Evolutionary conservation across 30 jellyfish, hydroid and myxozoan species (phyloP).

Genomic region (Sanderia malayensis): DNA sequence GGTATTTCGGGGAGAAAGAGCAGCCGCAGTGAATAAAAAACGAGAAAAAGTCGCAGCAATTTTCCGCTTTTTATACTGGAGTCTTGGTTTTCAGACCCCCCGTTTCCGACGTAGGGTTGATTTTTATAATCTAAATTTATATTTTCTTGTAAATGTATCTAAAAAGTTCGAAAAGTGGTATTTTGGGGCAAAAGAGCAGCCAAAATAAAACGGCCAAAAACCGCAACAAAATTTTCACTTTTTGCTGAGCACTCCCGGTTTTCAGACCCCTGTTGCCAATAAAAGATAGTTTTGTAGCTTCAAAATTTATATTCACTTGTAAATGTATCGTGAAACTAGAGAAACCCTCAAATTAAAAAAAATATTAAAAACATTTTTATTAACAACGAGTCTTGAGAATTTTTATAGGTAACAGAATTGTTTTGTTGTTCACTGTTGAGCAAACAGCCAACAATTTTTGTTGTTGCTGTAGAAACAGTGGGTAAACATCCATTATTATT

Average conservation of each 20-base stretch:
- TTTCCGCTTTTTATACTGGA: background rate
- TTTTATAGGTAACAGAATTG: too few relatives aligned
- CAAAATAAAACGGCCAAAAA: background rate
- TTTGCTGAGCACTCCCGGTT: slow-evolving; percentile 2
- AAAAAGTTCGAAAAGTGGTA: background rate
- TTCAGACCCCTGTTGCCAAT: slow-evolving; percentile 1
- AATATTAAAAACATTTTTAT: too few relatives aligned
- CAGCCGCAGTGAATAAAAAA: background rate
- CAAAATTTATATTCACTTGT: background rate
- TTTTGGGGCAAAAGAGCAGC: slow-evolving; percentile 16
- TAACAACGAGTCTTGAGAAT: too few relatives aligned
- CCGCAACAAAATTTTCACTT: slow-evolving; percentile 1
- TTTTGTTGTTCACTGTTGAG: too few relatives aligned
- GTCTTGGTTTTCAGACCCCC: background rate
- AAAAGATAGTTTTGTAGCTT: background rate
- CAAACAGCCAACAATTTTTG: too few relatives aligned
- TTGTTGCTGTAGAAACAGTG: too few relatives aligned
- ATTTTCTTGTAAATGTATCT: slow-evolving; percentile 10
- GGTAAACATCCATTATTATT: too few relatives aligned
- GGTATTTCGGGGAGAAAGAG: slow-evolving; percentile 3
- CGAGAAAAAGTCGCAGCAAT: background rate
- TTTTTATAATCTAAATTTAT: background rate
- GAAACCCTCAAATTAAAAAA: too few relatives aligned
- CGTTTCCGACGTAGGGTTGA: background rate
- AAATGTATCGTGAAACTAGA: too few relatives aligned